phyloP scores from a whole-genome alignment of 2,888 invertebrate genomes.

The Sialis fuliginosa region DNA sequence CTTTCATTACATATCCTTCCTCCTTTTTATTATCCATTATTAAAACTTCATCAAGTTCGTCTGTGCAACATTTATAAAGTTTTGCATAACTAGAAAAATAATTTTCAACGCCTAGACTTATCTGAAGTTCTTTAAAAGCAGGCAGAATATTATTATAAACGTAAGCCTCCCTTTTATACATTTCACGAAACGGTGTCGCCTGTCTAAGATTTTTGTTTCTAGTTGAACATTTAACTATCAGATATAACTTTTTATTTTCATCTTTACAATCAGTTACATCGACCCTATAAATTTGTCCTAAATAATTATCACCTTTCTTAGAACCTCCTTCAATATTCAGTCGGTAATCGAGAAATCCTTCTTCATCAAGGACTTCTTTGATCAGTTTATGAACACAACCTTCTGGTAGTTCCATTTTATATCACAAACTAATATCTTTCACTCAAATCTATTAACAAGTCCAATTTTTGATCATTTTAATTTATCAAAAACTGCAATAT shows the following conservation, averaged over 20 bases:
- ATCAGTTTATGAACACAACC: too few species aligned
- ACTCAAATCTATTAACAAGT: too few species aligned
- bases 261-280: neutral
- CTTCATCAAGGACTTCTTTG: too few species aligned
- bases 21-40: constrained; percentile 9
- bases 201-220: neutral
- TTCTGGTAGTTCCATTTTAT: too few species aligned
- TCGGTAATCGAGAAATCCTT: too few species aligned
- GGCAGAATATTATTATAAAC: constrained; percentile 1
- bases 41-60: constrained; percentile 11
- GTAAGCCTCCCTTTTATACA: constrained; percentile 1
- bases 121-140: constrained; percentile 1
- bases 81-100: neutral
- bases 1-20: neutral
- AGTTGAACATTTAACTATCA: constrained; percentile 1
- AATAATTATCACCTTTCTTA: constrained; percentile 3
- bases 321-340: neutral
- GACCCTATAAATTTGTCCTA: constrained; percentile 1
- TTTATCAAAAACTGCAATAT: too few species aligned
- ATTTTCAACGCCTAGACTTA: neutral
- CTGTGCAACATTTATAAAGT: neutral
- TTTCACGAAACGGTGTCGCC: neutral
- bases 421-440: too few species aligned
- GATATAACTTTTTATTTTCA: neutral
- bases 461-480: too few species aligned